These are phyloP conservation scores for Anomalospiza imberbis DNA, from an alignment of 2,797 vertebrate genomes.

Conservation along the genomic window DNA sequence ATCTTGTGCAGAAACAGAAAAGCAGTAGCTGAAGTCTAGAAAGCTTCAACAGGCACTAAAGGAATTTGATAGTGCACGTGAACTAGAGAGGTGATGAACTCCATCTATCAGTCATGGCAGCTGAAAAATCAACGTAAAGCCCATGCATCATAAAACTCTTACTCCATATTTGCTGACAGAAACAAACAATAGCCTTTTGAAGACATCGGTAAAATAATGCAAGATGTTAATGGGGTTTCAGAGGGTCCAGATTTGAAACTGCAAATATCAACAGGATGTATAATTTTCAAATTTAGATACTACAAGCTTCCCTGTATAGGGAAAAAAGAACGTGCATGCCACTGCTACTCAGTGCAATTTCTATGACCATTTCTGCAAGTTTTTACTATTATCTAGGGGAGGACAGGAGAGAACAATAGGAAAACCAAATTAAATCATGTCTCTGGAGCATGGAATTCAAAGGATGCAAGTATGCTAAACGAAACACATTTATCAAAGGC, in stretches of 20 bases:
- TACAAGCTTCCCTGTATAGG: background rate
- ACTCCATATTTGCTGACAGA: background rate
- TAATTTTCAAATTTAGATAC: background rate
- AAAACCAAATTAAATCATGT: background rate
- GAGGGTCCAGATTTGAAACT: background rate
- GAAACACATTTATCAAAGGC: background rate
- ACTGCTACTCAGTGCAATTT: background rate
- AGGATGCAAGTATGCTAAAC: background rate
- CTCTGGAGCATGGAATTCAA: background rate
- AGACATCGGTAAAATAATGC: background rate
- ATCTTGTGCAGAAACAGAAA: background rate
- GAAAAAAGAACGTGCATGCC: background rate
- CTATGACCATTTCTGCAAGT: background rate
- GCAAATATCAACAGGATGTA: background rate
- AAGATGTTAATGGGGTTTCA: background rate
- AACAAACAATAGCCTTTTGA: background rate
- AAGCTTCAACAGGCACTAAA: background rate
- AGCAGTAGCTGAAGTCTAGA: background rate
- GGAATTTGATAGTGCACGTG: background rate
- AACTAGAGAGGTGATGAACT: background rate
- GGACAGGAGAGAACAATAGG: background rate
- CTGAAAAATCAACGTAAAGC: background rate
- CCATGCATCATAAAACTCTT: background rate
- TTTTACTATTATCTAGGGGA: background rate
- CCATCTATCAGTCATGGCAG: background rate